Evolutionary conservation across 2,888 invertebrate genomes (phyloP), one percentile per base, ranked within the genome.

Genomic region (Cryptosula pallasiana): DNA sequence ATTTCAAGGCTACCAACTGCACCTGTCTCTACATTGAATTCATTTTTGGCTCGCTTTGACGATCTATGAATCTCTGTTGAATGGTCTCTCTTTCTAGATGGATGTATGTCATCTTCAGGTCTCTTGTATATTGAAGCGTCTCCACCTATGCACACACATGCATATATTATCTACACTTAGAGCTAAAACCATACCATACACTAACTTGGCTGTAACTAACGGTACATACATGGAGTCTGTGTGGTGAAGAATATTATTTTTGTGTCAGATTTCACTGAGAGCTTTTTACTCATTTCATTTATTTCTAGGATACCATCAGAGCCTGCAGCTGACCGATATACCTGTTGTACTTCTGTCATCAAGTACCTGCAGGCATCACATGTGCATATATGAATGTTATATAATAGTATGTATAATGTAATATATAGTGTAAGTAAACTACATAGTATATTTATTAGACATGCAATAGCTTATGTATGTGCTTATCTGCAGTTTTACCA

Each of bases 91-190:
- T 54, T 25, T 36, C 13, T 23, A 35, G 20, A 20, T 13, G 35
- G 23, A 35, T 69, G 63, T 63, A 63, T 34, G 34, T 63, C 63
- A 9, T 34, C 32, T 1, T 9, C 32, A 27, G 27, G 78, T 82
- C 89, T 90, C 0, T 89, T 88, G 81, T 92, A 89, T 77, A 96
- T 95, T 25, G 94, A 91, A 20, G 94, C 94, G 88, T 96, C 96
- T 0, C 96, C 96, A 86, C 83, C 83, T 83, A 69, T 9, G 45
- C 35, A 77, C 81, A 78, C 79, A 83, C 96, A 96, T 25, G 95
- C n/a, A n/a, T n/a, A n/a, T n/a, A n/a, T n/a, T n/a, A n/a, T n/a
- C n/a, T n/a, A n/a, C n/a, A n/a, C n/a, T n/a, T n/a, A n/a, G n/a
- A n/a, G n/a, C n/a, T n/a, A n/a, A n/a, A n/a, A n/a, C n/a, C n/a